Base-by-base conservation (phyloP, 2,888 invertebrate genomes). In the Leucania comma region DNA sequence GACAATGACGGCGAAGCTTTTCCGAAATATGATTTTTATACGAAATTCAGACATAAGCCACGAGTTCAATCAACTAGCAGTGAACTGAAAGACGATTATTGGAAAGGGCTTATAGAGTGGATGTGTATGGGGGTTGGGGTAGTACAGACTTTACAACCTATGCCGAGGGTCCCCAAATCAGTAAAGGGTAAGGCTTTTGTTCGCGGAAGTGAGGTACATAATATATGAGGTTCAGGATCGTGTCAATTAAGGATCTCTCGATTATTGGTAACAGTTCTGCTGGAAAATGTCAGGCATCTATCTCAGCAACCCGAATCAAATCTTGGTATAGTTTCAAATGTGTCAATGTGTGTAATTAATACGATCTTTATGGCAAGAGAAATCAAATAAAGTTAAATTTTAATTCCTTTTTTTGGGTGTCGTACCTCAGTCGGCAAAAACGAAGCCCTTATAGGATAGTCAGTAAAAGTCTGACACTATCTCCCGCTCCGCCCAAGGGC, bases 21-120 rank as follows among this genome's bases (percentile, higher is more conserved):
- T 56, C 51, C 56, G 8, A 66, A 74, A 79, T 65, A 54, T 79
- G 62, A 35, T 68, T 57, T 53, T 61, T 22, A 50, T 65, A 62
- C 38, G 58, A 54, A 79, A 63, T 57, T 61, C 26, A 50, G 59
- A 62, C 32, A 61, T 50, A 57, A 63, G 53, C 46, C 46, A 48
- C 46, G n/a, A 48, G n/a, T n/a, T 48, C n/a, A 48, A 48, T n/a
- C 46, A 48, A 48, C 46, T 48, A n/a, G 46, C 46, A n/a, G 6
- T 9, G 8, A 48, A n/a, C 62, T 63, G 53, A 60, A 74, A 69
- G 56, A 53, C 70, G 59, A 80, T 74, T 79, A 78, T 62, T 65
- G 46, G n/a, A 74, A 42, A n/a, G 69, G 65, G 56, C 74, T 74
- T 69, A 48, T 48, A 20, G n/a, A 24, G 14, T 22, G 20, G 2